Evolutionary conservation across 2,888 invertebrate species (phyloP), one percentile per base, ranked within the genome.

Genomic region (Nymphalis urticae): DNA sequence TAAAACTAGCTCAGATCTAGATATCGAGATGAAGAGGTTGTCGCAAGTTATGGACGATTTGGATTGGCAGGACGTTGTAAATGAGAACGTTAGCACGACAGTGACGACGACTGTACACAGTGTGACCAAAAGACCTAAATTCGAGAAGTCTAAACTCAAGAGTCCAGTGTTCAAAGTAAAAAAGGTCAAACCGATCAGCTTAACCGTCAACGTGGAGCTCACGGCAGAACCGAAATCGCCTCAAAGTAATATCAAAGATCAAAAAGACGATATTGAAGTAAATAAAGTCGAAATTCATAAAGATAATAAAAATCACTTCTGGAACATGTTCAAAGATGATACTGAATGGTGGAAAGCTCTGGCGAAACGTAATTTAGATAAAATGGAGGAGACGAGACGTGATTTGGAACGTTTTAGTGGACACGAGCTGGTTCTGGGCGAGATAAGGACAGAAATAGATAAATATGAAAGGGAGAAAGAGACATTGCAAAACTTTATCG

Each of bases 291-390:
- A 61, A 48, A 68, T 51, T 17, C 36, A 64, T 19, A 53, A 69
- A 67, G 66, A 72, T 70, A 70, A 68, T 54, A 72, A 84, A 51
- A 73, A 27, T 50, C 63, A 90, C 58, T 92, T 92, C 74, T 92
- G 91, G 91, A 88, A 85, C 65, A 81, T 93, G 76, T 92, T 93
- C 73, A 88, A 87, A 73, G 89, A 92, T 69, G 93, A 93, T 48
- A 86, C 91, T 0, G 93, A 92, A 63, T 89, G 91, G 86, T 93
- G 93, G 93, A 91, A 88, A 64, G 92, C 87, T 0, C 73, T 93
- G 24, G 92, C 93, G 1, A 87, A 91, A 67, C 86, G 92, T 63
- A 90, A 93, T 76, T 75, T 93, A 16, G 86, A 90, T 2, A 92
- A 89, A 80, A 91, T 92, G 89, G 89, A 92, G 60, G 91, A 92